Percentiles rank a stretch among this genome's conserved stretches.
phyloP scores from a whole-genome alignment of 2,113 vertebrate species.

The Cynoglossus semilaevis region DNA sequence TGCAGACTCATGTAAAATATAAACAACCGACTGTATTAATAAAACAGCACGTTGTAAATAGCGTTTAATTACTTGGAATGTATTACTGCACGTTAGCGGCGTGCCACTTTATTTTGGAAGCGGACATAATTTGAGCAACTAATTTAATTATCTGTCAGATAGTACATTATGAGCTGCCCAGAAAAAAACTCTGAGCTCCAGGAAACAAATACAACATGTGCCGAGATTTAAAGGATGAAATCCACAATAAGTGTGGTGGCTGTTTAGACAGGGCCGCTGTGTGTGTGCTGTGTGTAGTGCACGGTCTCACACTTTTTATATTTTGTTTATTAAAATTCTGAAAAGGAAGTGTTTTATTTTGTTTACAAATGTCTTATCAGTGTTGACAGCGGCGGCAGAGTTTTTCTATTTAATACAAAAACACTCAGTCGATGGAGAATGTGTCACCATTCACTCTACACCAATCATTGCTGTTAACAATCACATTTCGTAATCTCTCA shows the following conservation, averaged over 20 bases:
- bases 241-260: background rate
- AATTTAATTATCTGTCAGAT: constrained; percentile 8
- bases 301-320: too few species aligned
- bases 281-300: background rate
- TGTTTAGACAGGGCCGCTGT: background rate
- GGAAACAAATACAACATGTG: background rate
- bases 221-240: background rate
- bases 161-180: constrained; percentile 1
- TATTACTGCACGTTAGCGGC: constrained; percentile 2
- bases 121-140: background rate
- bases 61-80: constrained; percentile 3
- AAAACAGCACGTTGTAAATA: background rate
- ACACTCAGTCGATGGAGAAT: background rate
- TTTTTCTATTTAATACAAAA: too few species aligned
- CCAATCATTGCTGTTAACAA: constrained; percentile 32
- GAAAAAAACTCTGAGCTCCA: background rate
- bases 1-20: background rate
- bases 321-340: constrained; percentile 7
- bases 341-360: too few species aligned
- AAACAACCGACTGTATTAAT: background rate
- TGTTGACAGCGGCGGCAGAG: constrained; percentile 7
- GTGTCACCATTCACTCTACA: constrained; percentile 17
- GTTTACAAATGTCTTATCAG: background rate
- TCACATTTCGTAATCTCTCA: constrained; percentile 18
- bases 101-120: background rate